These are phyloP conservation scores for Hyles euphorbiae DNA, from an alignment of 1,140 invertebrate genomes.

Conservation along the genomic window DNA sequence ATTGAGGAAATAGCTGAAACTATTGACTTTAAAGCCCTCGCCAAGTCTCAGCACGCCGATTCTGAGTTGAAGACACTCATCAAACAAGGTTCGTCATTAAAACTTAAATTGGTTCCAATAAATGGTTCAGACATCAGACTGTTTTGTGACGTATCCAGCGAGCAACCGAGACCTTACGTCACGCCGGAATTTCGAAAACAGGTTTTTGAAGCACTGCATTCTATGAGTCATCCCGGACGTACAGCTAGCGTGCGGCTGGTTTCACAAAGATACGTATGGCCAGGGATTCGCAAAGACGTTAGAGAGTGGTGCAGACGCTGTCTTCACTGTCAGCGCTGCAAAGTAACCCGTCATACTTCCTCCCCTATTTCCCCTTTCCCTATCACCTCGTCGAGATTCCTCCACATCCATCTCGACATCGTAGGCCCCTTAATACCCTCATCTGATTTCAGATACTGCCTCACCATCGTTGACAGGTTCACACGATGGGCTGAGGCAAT, in stretches of 20 bases:
- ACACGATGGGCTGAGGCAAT: slow-evolving; percentile 8
- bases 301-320: background rate
- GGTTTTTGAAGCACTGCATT: background rate
- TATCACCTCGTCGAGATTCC: background rate
- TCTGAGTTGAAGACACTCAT: no score
- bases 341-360: slow-evolving; percentile 7
- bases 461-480: slow-evolving; percentile 6
- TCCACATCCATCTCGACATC: slow-evolving; percentile 12
- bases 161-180: background rate
- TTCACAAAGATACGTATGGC: background rate
- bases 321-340: slow-evolving; percentile 5
- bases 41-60: no score
- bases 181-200: background rate
- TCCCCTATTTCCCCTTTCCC: background rate
- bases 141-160: background rate
- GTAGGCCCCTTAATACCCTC: slow-evolving; percentile 8
- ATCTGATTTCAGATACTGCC: slow-evolving; percentile 6
- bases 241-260: background rate
- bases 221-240: background rate
- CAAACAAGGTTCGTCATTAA: background rate
- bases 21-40: no score
- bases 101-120: background rate
- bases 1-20: slow-evolving; percentile 2
- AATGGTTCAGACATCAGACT: background rate
- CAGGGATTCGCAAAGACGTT: background rate